A percentile compares a stretch with the other conserved stretches of the same genome.
Evolutionary conservation across 2,113 vertebrate species (phyloP).

Genomic region (Festucalex cinctus): DNA sequence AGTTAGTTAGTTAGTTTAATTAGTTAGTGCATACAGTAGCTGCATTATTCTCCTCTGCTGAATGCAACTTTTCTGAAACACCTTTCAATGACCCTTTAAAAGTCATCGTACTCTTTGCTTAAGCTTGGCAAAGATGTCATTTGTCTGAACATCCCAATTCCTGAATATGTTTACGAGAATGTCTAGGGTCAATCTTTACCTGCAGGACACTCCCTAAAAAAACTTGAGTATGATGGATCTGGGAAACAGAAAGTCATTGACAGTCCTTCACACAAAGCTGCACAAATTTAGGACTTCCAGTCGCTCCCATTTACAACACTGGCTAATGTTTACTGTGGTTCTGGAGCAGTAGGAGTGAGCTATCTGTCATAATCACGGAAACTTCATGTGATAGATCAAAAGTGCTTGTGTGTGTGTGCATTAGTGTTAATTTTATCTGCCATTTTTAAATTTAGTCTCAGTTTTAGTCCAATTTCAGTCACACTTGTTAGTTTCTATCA

Average conservation of each 20-base stretch:
- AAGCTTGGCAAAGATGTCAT: conserved; percentile 1
- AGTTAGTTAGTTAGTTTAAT: no score
- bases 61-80: no score
- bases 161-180: conserved; percentile 20
- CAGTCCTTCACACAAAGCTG: conserved; percentile 73
- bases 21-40: no score
- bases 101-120: background rate
- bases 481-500: no score
- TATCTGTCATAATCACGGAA: conserved; percentile 56
- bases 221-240: conserved; percentile 77
- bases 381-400: background rate
- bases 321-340: conserved; percentile 54
- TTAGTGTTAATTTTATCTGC: no score
- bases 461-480: no score
- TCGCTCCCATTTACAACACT: conserved; percentile 53
- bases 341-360: conserved; percentile 27
- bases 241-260: conserved; percentile 59
- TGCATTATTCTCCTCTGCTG: background rate
- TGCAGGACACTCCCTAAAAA: conserved; percentile 61
- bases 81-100: no score
- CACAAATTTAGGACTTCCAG: conserved; percentile 65
- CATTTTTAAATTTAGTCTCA: no score
- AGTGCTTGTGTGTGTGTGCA: conserved; percentile 1
- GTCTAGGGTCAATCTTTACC: conserved; percentile 51
- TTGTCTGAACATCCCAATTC: conserved; percentile 22